Conservation (phyloP, 2,888 invertebrate genomes). For the Autographa pulchrina region DNA sequence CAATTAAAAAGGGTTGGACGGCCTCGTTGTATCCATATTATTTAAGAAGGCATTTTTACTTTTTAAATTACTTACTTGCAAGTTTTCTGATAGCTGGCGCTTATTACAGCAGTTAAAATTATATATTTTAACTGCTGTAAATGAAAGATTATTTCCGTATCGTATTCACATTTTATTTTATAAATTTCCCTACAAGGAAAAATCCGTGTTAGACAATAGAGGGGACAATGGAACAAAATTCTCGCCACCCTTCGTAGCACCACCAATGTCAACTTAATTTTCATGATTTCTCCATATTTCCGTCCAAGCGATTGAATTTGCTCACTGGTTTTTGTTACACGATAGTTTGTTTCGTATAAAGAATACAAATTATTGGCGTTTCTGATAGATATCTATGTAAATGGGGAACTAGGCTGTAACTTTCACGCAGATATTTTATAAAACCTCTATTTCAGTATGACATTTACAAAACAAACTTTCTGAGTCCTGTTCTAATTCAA, state of each 20-base stretch:
- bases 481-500: slow-evolving; percentile 23
- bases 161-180: slow-evolving; percentile 29
- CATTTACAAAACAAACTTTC: slow-evolving; percentile 19
- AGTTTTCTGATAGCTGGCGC: not conserved
- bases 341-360: slow-evolving; percentile 54
- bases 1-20: slow-evolving; percentile 61
- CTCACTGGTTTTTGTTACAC: slow-evolving; percentile 51
- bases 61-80: too few species aligned
- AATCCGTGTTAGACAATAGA: slow-evolving; percentile 67
- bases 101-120: not conserved
- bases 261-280: slow-evolving; percentile 71
- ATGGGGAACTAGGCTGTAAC: slow-evolving; percentile 5
- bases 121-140: not conserved
- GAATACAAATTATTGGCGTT: slow-evolving; percentile 43
- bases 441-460: not conserved
- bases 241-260: slow-evolving; percentile 59
- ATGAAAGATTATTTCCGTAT: not conserved
- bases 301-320: slow-evolving; percentile 66
- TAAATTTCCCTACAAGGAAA: slow-evolving; percentile 67
- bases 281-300: slow-evolving; percentile 73
- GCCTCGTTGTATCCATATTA: slow-evolving; percentile 50
- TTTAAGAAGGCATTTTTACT: too few species aligned
- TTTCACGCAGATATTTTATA: not conserved
- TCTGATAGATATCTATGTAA: slow-evolving; percentile 20
- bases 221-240: slow-evolving; percentile 26